A percentile compares a stretch with the other conserved stretches of the same genome.
Conservation (phyloP, 2,797 vertebrate genomes). For the Amblyopsis hoosieri region DNA sequence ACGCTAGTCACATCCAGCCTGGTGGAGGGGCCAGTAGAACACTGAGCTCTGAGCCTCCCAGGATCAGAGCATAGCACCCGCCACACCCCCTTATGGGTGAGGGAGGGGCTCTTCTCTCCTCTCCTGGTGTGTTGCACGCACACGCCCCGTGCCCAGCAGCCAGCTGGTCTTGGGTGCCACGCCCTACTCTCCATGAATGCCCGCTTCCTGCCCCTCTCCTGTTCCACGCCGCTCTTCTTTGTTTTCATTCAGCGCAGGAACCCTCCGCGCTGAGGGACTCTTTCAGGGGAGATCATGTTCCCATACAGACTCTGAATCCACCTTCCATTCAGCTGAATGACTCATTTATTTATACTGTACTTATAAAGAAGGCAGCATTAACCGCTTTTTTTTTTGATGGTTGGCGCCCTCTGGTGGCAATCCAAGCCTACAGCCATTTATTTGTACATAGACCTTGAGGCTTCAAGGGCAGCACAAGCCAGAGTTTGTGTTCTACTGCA, state of each 20-base stretch:
- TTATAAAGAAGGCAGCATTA: constrained; percentile 6
- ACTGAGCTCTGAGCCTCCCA: too few relatives aligned
- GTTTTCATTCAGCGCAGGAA: too few relatives aligned
- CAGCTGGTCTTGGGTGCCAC: constrained; percentile 43
- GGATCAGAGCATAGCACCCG: too few relatives aligned
- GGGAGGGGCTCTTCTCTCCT: too few relatives aligned
- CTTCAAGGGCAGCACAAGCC: not conserved
- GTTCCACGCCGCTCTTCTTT: too few relatives aligned
- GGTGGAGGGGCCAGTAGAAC: too few relatives aligned
- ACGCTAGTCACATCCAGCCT: too few relatives aligned
- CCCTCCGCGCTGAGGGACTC: too few relatives aligned
- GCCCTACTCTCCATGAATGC: constrained; percentile 7
- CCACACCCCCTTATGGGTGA: too few relatives aligned
- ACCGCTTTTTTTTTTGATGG: not conserved
- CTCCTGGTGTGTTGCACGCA: constrained; percentile 41
- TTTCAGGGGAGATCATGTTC: too few relatives aligned
- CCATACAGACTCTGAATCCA: too few relatives aligned
- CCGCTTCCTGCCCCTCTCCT: too few relatives aligned
- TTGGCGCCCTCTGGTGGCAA: constrained; percentile 30
- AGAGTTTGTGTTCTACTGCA: not conserved
- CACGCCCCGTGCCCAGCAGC: constrained; percentile 60
- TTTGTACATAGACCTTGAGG: not conserved
- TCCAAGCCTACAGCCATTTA: constrained; percentile 27
- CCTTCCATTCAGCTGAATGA: constrained; percentile 10
- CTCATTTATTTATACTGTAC: constrained; percentile 16